phyloP scores from a whole-genome alignment of 2,113 vertebrate species.

The Piaya cayana region DNA sequence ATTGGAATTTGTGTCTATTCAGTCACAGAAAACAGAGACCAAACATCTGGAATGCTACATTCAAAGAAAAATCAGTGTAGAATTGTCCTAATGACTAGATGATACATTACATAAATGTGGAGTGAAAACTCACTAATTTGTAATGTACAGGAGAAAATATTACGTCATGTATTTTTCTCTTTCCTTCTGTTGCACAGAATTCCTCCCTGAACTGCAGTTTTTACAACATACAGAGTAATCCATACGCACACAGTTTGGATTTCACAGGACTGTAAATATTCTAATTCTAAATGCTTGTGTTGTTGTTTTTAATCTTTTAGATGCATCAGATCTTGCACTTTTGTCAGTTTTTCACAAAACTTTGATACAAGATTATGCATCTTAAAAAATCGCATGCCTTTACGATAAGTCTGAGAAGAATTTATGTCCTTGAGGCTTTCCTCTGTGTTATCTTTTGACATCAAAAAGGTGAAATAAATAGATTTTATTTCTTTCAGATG shows the following conservation, averaged over 20 bases:
- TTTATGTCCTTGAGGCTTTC: conserved; percentile 43
- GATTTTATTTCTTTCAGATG: conserved; percentile 60
- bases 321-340: conserved; percentile 7
- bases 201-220: conserved; percentile 16
- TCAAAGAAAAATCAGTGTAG: conserved; percentile 48
- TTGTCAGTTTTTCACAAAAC: conserved; percentile 38
- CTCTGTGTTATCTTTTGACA: conserved; percentile 36
- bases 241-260: conserved; percentile 37
- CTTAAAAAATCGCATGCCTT: conserved; percentile 29
- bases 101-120: not conserved
- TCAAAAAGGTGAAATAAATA: conserved; percentile 60
- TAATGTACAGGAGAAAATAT: not conserved
- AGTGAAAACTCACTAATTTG: conserved; percentile 44
- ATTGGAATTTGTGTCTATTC: conserved; percentile 46
- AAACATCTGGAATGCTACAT: conserved; percentile 46
- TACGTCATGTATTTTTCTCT: not conserved
- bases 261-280: conserved; percentile 57
- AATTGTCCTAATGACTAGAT: conserved; percentile 12
- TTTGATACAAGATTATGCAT: conserved; percentile 10
- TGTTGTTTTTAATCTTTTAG: conserved; percentile 47
- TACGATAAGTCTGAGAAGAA: conserved; percentile 12
- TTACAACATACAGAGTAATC: not conserved
- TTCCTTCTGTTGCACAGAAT: not conserved
- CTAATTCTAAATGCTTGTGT: conserved; percentile 28
- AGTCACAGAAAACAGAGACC: conserved; percentile 34